These are phyloP conservation scores for Molossus molossus DNA, from an alignment of 2,797 vertebrate genomes.

Conservation along the genomic window DNA sequence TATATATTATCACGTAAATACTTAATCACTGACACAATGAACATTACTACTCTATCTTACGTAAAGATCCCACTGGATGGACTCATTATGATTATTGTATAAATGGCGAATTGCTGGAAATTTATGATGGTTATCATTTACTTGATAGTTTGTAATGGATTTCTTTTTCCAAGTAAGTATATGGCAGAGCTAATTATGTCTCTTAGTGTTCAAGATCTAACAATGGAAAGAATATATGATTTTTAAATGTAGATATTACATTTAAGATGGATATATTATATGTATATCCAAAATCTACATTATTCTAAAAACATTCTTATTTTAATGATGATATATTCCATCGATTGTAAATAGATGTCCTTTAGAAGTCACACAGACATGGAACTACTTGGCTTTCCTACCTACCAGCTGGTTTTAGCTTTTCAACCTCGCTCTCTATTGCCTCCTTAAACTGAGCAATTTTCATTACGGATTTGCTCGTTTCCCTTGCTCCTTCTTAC, in stretches of 20 bases:
- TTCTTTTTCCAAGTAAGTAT: constrained; percentile 16
- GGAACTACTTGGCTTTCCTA: background rate
- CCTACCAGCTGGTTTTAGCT: background rate
- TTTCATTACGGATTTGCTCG: background rate
- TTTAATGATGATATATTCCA: background rate
- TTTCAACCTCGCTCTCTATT: background rate
- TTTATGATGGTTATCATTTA: constrained; percentile 69
- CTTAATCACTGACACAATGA: constrained; percentile 36
- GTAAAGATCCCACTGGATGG: background rate
- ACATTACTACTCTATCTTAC: background rate
- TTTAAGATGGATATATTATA: too few relatives aligned
- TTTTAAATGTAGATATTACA: background rate
- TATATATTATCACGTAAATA: constrained; percentile 56
- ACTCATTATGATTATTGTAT: constrained; percentile 51
- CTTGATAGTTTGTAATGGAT: background rate
- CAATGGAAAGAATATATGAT: background rate
- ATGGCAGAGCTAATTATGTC: background rate
- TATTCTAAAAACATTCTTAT: background rate
- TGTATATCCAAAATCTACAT: background rate
- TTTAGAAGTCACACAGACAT: background rate
- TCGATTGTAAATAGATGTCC: background rate
- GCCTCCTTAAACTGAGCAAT: background rate
- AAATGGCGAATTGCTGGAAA: constrained; percentile 59
- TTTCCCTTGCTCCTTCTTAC: background rate
- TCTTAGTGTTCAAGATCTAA: background rate